A percentile compares a stretch with the other conserved stretches of the same genome.
phyloP scores from a whole-genome alignment of 2,888 invertebrate species.

The Mechanitis mazaeus region DNA sequence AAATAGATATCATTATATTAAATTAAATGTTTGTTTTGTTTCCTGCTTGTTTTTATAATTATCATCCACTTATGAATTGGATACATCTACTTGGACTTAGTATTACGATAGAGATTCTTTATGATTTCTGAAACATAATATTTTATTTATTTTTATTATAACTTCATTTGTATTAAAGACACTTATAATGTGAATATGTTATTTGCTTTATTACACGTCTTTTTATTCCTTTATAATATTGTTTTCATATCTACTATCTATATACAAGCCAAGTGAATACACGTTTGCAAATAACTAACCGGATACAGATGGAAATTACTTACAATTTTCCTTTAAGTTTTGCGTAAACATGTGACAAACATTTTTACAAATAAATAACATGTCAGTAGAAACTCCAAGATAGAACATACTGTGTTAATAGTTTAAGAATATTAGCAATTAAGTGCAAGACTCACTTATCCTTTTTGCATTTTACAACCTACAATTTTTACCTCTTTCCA shows the following conservation, averaged over 20 bases:
- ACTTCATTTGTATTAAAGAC: too few species aligned
- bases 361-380: conserved; percentile 45
- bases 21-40: conserved; percentile 10
- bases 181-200: too few species aligned
- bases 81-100: too few species aligned
- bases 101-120: too few species aligned
- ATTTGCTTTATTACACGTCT: too few species aligned
- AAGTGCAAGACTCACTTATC: conserved; percentile 44
- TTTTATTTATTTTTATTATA: too few species aligned
- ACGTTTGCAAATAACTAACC: conserved; percentile 28
- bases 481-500: conserved; percentile 37
- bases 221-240: too few species aligned
- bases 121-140: too few species aligned
- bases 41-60: conserved; percentile 19
- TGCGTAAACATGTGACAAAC: conserved; percentile 49
- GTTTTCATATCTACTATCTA: too few species aligned
- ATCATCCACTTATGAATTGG: conserved; percentile 14
- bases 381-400: conserved; percentile 52
- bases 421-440: conserved; percentile 57
- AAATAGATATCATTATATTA: conserved; percentile 8
- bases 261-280: conserved; percentile 16
- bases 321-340: conserved; percentile 42
- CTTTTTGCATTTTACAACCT: conserved; percentile 51
- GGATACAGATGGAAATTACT: conserved; percentile 34
- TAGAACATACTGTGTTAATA: conserved; percentile 57